Evolutionary conservation across 2,888 invertebrate genomes (phyloP), one percentile per base, ranked within the genome.

Genomic region (Coelinius sp.): DNA sequence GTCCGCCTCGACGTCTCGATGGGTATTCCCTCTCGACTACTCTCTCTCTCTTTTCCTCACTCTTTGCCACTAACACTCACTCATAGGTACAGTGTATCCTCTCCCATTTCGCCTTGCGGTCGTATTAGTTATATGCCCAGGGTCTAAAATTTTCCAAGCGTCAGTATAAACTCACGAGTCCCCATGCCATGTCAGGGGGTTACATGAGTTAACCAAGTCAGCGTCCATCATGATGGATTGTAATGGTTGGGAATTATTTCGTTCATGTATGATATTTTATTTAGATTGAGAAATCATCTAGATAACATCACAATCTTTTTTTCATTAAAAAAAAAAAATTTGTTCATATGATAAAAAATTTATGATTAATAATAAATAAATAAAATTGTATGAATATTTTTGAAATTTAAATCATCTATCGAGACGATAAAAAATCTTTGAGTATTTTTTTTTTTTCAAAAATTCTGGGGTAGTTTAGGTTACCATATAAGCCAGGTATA

Each of bases 381-480:
- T n/a, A n/a, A n/a, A n/a, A n/a, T n/a, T n/a, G n/a, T n/a, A n/a
- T n/a, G n/a, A n/a, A n/a, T n/a, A n/a, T n/a, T n/a, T n/a, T n/a
- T n/a, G n/a, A n/a, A n/a, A n/a, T n/a, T n/a, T n/a, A n/a, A n/a
- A n/a, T n/a, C n/a, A n/a, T n/a, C n/a, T n/a, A n/a, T n/a, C n/a
- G n/a, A n/a, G n/a, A n/a, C n/a, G n/a, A n/a, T n/a, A n/a, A n/a
- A n/a, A n/a, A n/a, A n/a, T n/a, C n/a, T n/a, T n/a, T n/a, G n/a
- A n/a, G n/a, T n/a, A n/a, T n/a, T n/a, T n/a, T n/a, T n/a, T n/a
- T n/a, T n/a, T 70, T 46, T 62, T 63, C 59, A 70, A 63, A 53
- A 46, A 72, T 73, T 73, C 71, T 68, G 75, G 75, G 75, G 78
- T 81, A 82, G 81, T 82, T 82, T n/a, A n/a, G n/a, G n/a, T n/a